Conservation (phyloP, 2,113 vertebrate species). For the Eublepharis macularius region DNA sequence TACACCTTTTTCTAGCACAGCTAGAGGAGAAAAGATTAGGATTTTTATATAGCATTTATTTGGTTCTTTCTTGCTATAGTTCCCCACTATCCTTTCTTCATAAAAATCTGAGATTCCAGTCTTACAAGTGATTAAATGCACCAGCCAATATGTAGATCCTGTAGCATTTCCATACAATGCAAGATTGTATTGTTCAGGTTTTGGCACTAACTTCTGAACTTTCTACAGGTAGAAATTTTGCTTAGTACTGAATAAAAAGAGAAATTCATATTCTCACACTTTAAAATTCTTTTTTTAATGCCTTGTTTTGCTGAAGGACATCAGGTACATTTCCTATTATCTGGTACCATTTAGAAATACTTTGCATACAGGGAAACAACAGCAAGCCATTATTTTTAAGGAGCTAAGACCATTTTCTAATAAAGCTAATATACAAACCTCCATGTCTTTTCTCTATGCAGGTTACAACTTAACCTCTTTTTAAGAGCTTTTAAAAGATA, state of each 20-base stretch:
- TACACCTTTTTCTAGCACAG: conserved; percentile 78
- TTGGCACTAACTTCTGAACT: background rate
- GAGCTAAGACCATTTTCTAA: conserved; percentile 5
- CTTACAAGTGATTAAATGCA: conserved; percentile 75
- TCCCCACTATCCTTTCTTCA: conserved; percentile 85
- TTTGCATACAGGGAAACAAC: conserved; percentile 22
- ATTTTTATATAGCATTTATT: conserved; percentile 78
- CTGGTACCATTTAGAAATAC: conserved; percentile 23
- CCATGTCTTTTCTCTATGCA: background rate
- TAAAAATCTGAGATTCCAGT: conserved; percentile 83
- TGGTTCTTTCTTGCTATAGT: conserved; percentile 82
- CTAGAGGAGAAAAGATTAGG: conserved; percentile 79
- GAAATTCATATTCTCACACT: conserved; percentile 29
- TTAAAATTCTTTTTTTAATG: conserved; percentile 37
- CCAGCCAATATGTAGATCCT: conserved; percentile 74
- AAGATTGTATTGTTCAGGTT: background rate
- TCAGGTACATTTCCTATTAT: conserved; percentile 38
- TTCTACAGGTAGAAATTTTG: background rate
- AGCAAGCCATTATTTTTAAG: conserved; percentile 37
- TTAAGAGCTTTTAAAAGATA: background rate
- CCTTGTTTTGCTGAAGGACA: conserved; percentile 19
- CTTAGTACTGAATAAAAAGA: conserved; percentile 6
- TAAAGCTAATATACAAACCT: background rate
- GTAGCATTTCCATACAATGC: conserved; percentile 68
- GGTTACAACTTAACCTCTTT: background rate